phyloP scores from a whole-genome alignment of 2,797 vertebrate species.

The Adelosebastes latens region DNA sequence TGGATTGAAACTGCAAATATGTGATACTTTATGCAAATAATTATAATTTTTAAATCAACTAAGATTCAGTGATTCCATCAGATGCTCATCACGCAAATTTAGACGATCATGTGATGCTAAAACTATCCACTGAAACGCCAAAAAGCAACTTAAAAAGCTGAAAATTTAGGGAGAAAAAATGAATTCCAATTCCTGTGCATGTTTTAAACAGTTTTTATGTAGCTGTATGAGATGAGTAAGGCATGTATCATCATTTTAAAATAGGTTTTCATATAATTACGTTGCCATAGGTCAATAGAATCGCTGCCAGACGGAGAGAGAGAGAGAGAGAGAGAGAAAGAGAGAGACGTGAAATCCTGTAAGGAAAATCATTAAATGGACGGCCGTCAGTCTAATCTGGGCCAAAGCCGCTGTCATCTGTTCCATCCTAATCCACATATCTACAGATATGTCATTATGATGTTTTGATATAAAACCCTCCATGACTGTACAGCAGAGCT shows the following conservation, averaged over 20 bases:
- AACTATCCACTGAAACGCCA: neutral
- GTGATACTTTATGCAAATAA: neutral
- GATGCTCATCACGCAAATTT: neutral
- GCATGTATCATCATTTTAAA: neutral
- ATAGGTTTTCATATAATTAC: neutral
- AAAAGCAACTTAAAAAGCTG: neutral
- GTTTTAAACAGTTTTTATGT: neutral
- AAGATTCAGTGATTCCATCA: neutral
- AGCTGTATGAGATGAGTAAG: neutral
- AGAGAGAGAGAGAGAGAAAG: conserved; percentile 6
- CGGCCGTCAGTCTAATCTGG: conserved; percentile 57
- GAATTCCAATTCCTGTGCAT: neutral
- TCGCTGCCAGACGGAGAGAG: neutral
- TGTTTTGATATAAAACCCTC: conserved; percentile 51
- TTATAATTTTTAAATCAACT: neutral
- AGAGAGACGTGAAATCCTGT: conserved; percentile 39
- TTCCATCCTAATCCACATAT: conserved; percentile 68
- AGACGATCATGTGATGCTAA: accelerated
- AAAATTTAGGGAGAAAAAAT: too few species aligned
- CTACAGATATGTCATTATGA: conserved; percentile 63
- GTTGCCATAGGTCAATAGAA: neutral
- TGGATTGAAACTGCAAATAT: neutral
- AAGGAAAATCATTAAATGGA: conserved; percentile 72
- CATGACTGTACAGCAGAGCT: neutral
- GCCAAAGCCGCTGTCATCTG: conserved; percentile 70